These are phyloP conservation scores for Oscheius onirici DNA, from an alignment of 2,888 invertebrate species.

Conservation along the genomic window DNA sequence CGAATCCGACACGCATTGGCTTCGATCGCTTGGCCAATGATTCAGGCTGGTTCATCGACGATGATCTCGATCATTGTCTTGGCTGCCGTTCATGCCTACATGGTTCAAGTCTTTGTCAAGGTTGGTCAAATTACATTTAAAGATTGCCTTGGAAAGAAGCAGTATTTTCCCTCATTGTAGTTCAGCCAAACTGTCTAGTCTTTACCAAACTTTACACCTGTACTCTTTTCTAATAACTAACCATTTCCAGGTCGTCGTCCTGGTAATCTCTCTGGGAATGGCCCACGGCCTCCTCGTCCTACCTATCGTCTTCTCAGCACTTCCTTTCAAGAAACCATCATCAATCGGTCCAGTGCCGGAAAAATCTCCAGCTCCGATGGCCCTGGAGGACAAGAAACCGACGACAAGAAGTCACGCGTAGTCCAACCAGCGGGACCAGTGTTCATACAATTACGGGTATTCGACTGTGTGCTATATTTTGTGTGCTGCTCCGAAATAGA, in stretches of 20 bases:
- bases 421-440: neutral
- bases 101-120: conserved; percentile 68
- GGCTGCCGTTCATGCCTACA: conserved; percentile 67
- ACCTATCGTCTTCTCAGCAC: conserved; percentile 65
- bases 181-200: no score
- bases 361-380: conserved; percentile 22
- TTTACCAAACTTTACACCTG: no score
- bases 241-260: conserved; percentile 63
- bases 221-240: no score
- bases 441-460: conserved; percentile 16
- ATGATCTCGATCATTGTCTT: conserved; percentile 63
- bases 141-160: no score
- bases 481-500: conserved; percentile 5
- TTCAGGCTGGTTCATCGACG: conserved; percentile 69
- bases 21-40: conserved; percentile 71
- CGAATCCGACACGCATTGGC: conserved; percentile 67
- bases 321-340: conserved; percentile 62
- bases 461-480: conserved; percentile 15
- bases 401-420: conserved; percentile 26
- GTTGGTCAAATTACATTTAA: conserved; percentile 7
- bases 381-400: conserved; percentile 31
- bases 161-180: no score
- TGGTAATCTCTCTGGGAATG: conserved; percentile 68
- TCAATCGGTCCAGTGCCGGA: conserved; percentile 2
- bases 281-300: conserved; percentile 68